Evolutionary conservation across 2,113 vertebrate species (phyloP), one percentile per base, ranked within the genome.

Genomic region (Colinus virginianus): DNA sequence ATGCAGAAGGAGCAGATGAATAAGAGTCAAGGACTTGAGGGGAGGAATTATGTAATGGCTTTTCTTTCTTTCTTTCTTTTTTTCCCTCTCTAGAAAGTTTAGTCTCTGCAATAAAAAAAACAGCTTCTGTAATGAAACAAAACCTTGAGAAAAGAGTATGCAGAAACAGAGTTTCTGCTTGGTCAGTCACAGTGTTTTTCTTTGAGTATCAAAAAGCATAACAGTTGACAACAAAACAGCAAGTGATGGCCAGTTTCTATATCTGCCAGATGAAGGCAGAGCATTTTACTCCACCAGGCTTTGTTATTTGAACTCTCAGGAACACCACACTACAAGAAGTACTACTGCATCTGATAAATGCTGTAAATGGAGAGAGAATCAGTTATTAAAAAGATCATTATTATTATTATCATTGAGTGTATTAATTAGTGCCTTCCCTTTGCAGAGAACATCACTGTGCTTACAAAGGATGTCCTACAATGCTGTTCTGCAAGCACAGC

Each of bases 401-500:
- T 16, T 53, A 40, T 49, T 28, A 14, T n/a, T 51, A 28, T 16
- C 30, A 40, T 49, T 28, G 11, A 21, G n/a, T 81, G 11, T 18
- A 56, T 53, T 86, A 83, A 90, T 66, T 64, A 19, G 61, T 76
- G 51, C 36, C 42, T 26, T 89, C 76, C 70, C 30, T 90, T 61
- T 85, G 59, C 64, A 80, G 77, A 93, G 87, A 91, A 59, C 75
- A 86, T 63, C 78, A 1, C 28, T 84, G 83, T 87, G 49, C 90
- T 61, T 89, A 61, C 90, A 94, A 92, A 88, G 46, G 32, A 28
- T 18, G 43, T 8, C 76, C 85, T 59, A 61, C 67, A 84, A 45
- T 75, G 49, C 74, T 88, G 19, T 66, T n/a, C 43, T 72, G 77
- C 66, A 70, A 94, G 75, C 71, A 74, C 96, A 94, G 72, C 84